Percentiles rank a stretch among this genome's conserved stretches.
Conservation (phyloP, 2,113 vertebrate species). For the Heptranchias perlo region DNA sequence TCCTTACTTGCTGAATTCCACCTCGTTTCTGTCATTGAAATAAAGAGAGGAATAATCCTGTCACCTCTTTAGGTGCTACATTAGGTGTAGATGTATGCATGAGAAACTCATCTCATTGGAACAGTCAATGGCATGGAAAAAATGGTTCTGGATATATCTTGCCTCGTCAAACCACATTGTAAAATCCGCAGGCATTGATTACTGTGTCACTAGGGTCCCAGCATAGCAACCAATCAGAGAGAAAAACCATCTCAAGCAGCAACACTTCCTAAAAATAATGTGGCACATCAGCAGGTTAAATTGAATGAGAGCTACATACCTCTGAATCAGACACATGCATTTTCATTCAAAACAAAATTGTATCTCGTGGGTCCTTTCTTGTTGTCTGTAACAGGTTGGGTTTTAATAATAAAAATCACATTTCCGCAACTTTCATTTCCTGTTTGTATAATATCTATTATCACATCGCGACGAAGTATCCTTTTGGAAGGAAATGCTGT, state of each 20-base stretch:
- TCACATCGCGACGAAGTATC: not conserved
- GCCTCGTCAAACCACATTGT: not conserved
- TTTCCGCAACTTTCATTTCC: not conserved
- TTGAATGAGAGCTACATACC: not conserved
- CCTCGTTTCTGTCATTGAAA: not conserved
- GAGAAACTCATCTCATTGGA: not conserved
- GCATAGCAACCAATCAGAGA: constrained; percentile 6
- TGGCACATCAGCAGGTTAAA: not conserved
- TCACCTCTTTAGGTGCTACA: not conserved
- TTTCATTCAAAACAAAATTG: not conserved
- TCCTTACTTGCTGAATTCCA: not conserved
- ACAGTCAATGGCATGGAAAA: not conserved
- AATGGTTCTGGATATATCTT: not conserved
- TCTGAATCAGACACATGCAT: not conserved
- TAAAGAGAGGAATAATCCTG: not conserved
- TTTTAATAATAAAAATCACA: not conserved
- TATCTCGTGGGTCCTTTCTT: not conserved
- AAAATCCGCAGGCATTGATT: not conserved
- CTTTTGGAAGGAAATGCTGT: not conserved
- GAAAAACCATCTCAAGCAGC: not conserved
- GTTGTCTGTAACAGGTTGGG: not conserved
- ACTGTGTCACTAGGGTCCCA: not conserved
- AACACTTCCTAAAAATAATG: constrained; percentile 4
- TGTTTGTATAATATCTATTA: not conserved
- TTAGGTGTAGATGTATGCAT: not conserved